Base-by-base conservation (phyloP, 2,113 vertebrate species). In the Porphyrio hochstetteri region DNA sequence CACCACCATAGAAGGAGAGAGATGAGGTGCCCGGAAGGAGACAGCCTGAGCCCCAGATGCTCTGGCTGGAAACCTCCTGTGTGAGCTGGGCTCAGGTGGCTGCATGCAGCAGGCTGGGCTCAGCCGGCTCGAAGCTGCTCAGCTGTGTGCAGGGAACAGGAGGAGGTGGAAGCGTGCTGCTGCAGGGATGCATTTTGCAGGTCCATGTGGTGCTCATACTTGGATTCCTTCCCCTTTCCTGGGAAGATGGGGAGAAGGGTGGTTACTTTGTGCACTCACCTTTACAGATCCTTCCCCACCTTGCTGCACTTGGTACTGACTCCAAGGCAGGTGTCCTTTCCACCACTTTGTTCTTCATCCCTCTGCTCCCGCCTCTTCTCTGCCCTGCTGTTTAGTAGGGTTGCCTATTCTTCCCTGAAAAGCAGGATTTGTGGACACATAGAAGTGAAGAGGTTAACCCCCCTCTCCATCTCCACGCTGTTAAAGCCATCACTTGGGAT, bases 41-140 rank as follows among this genome's bases (percentile, higher is more conserved):
- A 89, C 90, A 71, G 90, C 86, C 86, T 90, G 88, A 97, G 92
- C 84, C 92, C 88, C 97, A 96, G 94, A 96, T 72, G 78, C 94
- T 94, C 12, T 38, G 86, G 78, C 31, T 95, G 93, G 94, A 94
- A 68, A 24, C 16, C 13, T 5, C 65, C 31, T 17, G 0, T 2
- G 2, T 17, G 78, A 12, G 11, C 46, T 15, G 64, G 91, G 84
- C 1, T 7, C 96, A 96, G 97, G 97, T 91, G 90, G 81, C 57
- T 25, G 59, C 89, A 20, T 7, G 61, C 80, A 75, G 92, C 86
- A 35, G 61, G 25, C 31, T 65, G 85, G 89, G 69, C 31, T 65
- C 83, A 88, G 69, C 93, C 78, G 46, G 46, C 89, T 82, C 11
- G 16, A 38, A 53, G 70, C n/a, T n/a, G n/a, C n/a, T n/a, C n/a